Conservation (phyloP, 92 coral and sea anemone genomes). For the Meandrina meandrites region DNA sequence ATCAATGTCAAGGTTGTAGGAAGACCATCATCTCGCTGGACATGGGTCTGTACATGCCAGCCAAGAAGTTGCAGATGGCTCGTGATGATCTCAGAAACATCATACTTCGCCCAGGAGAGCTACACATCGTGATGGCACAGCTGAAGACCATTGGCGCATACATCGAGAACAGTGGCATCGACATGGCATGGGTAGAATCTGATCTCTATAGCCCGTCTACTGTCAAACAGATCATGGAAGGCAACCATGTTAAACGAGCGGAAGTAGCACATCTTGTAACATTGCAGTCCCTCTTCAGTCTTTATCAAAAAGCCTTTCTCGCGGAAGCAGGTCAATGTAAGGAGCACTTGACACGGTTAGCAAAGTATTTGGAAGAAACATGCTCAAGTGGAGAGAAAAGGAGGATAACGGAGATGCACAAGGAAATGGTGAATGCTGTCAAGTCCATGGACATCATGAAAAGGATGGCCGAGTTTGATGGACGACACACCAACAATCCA, state of each 20-base stretch:
- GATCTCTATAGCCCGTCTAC: constrained; percentile 64
- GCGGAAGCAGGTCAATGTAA: neutral
- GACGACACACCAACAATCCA: constrained; percentile 28
- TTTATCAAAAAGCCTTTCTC: constrained; percentile 56
- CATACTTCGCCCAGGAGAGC: constrained; percentile 70
- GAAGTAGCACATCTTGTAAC: constrained; percentile 64
- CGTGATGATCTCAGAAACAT: constrained; percentile 60
- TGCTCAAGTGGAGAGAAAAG: constrained; percentile 35
- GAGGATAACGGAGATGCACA: constrained; percentile 19
- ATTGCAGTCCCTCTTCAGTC: constrained; percentile 51
- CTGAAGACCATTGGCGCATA: constrained; percentile 49
- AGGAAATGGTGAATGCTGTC: constrained; percentile 30
- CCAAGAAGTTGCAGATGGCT: constrained; percentile 76
- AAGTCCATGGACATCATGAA: constrained; percentile 34
- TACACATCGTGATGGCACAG: constrained; percentile 55
- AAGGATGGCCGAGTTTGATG: constrained; percentile 54
- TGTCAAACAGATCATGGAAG: constrained; percentile 60
- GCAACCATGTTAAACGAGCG: constrained; percentile 59
- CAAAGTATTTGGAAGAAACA: constrained; percentile 38
- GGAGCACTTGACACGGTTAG: constrained; percentile 4
- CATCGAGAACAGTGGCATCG: constrained; percentile 67
- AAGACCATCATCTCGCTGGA: constrained; percentile 61
- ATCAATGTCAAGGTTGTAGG: constrained; percentile 51
- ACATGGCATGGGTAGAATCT: constrained; percentile 61
- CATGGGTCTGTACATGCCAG: constrained; percentile 64